Conservation (phyloP, 2,888 invertebrate genomes). For the Argynnis bischoffii region DNA sequence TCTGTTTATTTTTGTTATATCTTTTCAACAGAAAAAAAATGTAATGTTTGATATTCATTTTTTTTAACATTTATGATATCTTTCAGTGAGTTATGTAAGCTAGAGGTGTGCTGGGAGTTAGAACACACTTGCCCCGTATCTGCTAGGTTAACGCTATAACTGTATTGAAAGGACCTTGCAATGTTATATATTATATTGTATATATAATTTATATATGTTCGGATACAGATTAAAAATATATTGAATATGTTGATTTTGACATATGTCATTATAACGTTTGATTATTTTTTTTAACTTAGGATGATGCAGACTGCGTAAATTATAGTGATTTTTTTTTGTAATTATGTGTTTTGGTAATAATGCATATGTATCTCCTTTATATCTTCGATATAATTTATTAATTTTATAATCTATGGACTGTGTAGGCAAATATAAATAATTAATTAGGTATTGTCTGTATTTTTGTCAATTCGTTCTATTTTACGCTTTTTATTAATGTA, state of each 20-base stretch:
- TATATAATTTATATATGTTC: background rate
- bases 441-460: no score
- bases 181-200: background rate
- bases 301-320: no score
- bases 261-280: background rate
- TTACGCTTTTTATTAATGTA: no score
- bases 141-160: constrained; percentile 10
- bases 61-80: background rate
- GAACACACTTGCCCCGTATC: constrained; percentile 24
- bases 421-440: no score
- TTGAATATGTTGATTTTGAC: background rate
- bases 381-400: background rate
- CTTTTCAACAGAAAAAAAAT: no score
- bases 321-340: background rate
- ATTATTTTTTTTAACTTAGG: background rate
- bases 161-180: constrained; percentile 28
- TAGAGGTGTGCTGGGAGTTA: constrained; percentile 31
- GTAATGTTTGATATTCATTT: no score
- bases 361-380: background rate
- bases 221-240: background rate
- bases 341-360: background rate
- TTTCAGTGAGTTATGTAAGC: background rate
- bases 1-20: background rate
- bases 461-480: no score
- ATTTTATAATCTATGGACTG: background rate